phyloP scores from a whole-genome alignment of 1,140 invertebrate species.

The Trichonephila clavata region DNA sequence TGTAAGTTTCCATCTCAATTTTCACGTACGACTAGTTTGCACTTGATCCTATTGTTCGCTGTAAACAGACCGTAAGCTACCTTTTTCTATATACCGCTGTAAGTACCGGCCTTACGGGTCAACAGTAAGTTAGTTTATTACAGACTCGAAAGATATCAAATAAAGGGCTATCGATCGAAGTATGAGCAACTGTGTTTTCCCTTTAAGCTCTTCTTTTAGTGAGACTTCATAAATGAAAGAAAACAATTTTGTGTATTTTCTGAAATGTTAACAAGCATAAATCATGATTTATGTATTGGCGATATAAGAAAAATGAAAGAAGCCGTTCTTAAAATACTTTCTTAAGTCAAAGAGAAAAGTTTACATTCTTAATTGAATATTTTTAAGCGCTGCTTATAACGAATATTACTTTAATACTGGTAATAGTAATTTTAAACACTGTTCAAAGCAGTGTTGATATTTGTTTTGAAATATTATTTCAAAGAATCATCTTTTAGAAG shows the following conservation, averaged over 20 bases:
- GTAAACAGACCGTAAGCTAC: constrained; percentile 34
- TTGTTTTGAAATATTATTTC: too few species aligned
- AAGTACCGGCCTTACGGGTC: constrained; percentile 29
- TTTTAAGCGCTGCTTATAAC: too few species aligned
- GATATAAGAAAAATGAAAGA: background rate
- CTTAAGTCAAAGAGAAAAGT: too few species aligned
- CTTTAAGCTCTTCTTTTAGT: constrained; percentile 1
- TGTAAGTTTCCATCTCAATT: background rate
- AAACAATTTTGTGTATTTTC: background rate
- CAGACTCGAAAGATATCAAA: constrained; percentile 16
- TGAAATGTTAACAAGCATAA: background rate
- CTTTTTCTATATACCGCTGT: constrained; percentile 19
- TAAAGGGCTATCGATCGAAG: background rate
- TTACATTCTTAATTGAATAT: too few species aligned
- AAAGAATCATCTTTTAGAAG: too few species aligned
- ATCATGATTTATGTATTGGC: background rate
- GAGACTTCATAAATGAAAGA: background rate
- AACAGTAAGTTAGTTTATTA: constrained; percentile 35
- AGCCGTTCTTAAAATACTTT: too few species aligned
- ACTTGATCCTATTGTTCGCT: background rate
- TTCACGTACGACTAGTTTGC: constrained; percentile 2
- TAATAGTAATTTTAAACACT: too few species aligned
- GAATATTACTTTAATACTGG: too few species aligned
- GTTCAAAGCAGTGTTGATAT: too few species aligned
- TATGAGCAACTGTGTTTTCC: constrained; percentile 17